Conservation (phyloP, 37 sponge, comb jelly and placozoan genomes). For the Agelas oroides region DNA sequence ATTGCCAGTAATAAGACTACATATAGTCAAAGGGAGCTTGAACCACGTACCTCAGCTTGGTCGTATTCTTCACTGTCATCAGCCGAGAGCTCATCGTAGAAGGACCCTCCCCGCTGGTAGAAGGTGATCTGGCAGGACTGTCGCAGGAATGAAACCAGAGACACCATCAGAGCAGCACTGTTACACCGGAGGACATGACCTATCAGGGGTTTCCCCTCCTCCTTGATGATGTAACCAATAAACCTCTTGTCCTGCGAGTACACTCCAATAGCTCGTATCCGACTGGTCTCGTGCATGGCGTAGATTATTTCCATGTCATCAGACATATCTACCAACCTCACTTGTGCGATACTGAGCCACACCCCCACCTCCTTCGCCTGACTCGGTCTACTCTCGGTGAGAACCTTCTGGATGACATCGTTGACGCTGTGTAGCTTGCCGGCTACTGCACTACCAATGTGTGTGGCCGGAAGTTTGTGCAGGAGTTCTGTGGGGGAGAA, state of each 20-base stretch:
- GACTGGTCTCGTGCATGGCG: conserved; percentile 48
- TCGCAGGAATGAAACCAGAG: conserved; percentile 46
- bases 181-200: conserved; percentile 62
- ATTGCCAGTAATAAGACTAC: no score
- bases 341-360: conserved; percentile 48
- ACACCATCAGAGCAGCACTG: conserved; percentile 55
- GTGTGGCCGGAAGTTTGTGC: conserved; percentile 37
- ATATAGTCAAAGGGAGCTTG: no score
- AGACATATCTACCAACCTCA: conserved; percentile 25
- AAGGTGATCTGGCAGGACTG: conserved; percentile 62
- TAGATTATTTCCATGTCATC: conserved; percentile 2
- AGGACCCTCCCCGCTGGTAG: conserved; percentile 53
- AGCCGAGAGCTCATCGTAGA: conserved; percentile 55
- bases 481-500: conserved; percentile 27
- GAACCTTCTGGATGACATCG: conserved; percentile 46
- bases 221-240: conserved; percentile 63
- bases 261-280: conserved; percentile 55
- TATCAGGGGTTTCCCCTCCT: conserved; percentile 54
- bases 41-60: conserved; percentile 19
- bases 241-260: conserved; percentile 52
- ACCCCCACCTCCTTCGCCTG: conserved; percentile 24
- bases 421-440: conserved; percentile 34
- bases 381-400: conserved; percentile 33
- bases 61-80: conserved; percentile 50
- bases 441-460: conserved; percentile 43